These are phyloP conservation scores for Zaprionus lineosus DNA, from an alignment of 2,888 invertebrate species.

Conservation along the genomic window DNA sequence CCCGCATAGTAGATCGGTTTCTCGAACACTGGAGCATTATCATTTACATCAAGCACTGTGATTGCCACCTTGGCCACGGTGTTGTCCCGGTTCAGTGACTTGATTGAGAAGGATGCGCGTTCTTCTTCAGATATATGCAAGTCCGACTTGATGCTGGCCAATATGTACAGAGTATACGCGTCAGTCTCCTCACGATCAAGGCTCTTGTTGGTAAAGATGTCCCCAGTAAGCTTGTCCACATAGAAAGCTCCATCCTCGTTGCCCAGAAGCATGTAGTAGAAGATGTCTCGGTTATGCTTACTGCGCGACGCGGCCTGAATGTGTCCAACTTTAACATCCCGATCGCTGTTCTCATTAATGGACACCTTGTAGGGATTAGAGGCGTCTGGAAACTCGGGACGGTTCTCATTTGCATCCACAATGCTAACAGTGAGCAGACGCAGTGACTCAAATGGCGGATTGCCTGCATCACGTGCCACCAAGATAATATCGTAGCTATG, in stretches of 20 bases:
- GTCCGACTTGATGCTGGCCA: conserved; percentile 93
- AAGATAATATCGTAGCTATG: conserved; percentile 88
- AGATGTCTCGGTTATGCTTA: conserved; percentile 91
- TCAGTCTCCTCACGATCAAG: conserved; percentile 91
- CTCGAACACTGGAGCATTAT: conserved; percentile 90
- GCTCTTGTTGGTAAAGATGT: conserved; percentile 89
- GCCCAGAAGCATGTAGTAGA: conserved; percentile 91
- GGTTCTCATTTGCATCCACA: conserved; percentile 91
- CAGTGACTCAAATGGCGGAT: conserved; percentile 90
- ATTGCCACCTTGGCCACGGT: conserved; percentile 89
- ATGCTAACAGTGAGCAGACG: conserved; percentile 89
- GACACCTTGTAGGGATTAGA: conserved; percentile 87
- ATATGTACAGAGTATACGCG: conserved; percentile 89
- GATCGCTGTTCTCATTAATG: conserved; percentile 88
- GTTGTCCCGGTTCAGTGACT: conserved; percentile 85
- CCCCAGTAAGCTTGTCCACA: conserved; percentile 91
- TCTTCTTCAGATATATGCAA: conserved; percentile 85
- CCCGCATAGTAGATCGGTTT: conserved; percentile 84
- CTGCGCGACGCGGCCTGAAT: conserved; percentile 85
- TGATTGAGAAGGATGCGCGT: conserved; percentile 83
- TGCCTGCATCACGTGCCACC: conserved; percentile 92
- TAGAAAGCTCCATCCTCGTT: conserved; percentile 90
- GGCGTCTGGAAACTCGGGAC: conserved; percentile 88
- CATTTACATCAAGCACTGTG: conserved; percentile 91
- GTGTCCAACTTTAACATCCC: conserved; percentile 86